Evolutionary conservation across 2,888 invertebrate genomes (phyloP).

Genomic region (Cerastis rubricosa): DNA sequence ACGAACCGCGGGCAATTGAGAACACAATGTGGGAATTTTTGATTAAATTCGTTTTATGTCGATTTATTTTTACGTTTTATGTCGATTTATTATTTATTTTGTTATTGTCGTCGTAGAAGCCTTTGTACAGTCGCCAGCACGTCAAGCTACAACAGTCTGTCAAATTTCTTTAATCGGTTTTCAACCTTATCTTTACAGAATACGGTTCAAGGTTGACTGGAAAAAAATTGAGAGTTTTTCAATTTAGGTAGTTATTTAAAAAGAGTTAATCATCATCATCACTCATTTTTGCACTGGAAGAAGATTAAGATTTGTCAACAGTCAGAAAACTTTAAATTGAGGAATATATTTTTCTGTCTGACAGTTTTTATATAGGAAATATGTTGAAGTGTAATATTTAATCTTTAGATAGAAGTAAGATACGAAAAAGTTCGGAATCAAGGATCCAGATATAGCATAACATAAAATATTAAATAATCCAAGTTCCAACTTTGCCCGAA

Average conservation of each 20-base stretch:
- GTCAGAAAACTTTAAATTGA: background rate
- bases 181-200: too few species aligned
- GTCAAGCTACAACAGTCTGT: too few species aligned
- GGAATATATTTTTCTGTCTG: background rate
- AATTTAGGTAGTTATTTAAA: too few species aligned
- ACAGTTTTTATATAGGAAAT: background rate
- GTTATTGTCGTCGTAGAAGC: background rate
- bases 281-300: too few species aligned
- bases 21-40: background rate
- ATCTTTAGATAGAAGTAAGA: background rate
- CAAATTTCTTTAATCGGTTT: too few species aligned
- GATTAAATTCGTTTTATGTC: background rate
- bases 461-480: background rate
- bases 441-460: background rate
- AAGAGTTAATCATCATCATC: too few species aligned
- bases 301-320: background rate
- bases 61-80: too few species aligned
- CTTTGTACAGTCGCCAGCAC: background rate
- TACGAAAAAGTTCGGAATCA: background rate
- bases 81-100: too few species aligned
- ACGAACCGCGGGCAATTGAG: background rate
- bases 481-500: conserved; percentile 21
- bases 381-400: background rate
- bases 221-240: too few species aligned
- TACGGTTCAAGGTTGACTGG: too few species aligned